Conservation (phyloP, 2,888 invertebrate species). For the Drosophila nr. perissopoda region DNA sequence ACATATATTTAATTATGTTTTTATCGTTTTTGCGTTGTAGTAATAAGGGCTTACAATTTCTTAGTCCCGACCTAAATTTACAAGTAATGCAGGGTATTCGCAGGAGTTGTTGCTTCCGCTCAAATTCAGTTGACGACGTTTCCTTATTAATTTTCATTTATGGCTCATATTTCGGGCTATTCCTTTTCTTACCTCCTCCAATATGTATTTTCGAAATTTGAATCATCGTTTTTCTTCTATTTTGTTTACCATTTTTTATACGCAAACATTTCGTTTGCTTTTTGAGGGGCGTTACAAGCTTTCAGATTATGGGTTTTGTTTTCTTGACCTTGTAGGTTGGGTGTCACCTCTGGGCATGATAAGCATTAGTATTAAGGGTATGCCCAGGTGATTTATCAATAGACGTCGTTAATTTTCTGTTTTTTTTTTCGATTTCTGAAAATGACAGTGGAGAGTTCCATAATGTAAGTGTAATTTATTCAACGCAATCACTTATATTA, state of each 20-base stretch:
- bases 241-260: constrained; percentile 36
- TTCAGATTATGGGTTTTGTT: constrained; percentile 60
- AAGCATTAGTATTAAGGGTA: constrained; percentile 41
- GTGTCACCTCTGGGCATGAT: constrained; percentile 26
- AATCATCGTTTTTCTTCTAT: constrained; percentile 53
- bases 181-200: neutral
- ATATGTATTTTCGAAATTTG: constrained; percentile 61
- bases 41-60: neutral
- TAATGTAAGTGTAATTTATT: constrained; percentile 8
- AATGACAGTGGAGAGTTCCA: constrained; percentile 12
- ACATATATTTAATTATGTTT: neutral
- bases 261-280: constrained; percentile 53
- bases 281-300: constrained; percentile 44
- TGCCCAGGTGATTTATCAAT: constrained; percentile 57
- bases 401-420: constrained; percentile 9
- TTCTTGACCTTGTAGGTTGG: constrained; percentile 50
- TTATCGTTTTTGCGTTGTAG: neutral
- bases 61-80: neutral
- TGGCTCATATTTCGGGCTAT: constrained; percentile 38
- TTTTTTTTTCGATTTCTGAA: constrained; percentile 33
- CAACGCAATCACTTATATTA: constrained; percentile 19
- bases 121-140: constrained; percentile 26
- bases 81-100: constrained; percentile 18
- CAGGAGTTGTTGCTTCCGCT: constrained; percentile 16
- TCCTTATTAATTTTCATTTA: constrained; percentile 47